Base-by-base conservation (phyloP, 1,140 invertebrate genomes). In the Vollenhovia emeryi region DNA sequence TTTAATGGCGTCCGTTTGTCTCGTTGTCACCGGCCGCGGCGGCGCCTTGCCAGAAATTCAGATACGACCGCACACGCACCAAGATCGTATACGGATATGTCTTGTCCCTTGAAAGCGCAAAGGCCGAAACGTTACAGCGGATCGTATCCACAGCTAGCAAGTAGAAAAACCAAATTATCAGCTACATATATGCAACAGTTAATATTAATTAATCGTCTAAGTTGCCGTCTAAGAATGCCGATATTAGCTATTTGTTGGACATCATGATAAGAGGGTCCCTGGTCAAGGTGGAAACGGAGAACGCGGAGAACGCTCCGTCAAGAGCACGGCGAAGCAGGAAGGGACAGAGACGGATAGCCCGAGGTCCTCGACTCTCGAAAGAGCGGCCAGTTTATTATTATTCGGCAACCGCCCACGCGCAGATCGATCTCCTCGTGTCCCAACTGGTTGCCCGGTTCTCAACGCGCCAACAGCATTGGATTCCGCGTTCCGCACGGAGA, bases 321-420 rank as follows among this genome's bases (percentile, higher is more conserved):
- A 43, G 52, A 24, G 50, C 66, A 50, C 50, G n/a, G 48, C 78
- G 78, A 82, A 62, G 69, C 78, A 82, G 78, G 78, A 82, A 85
- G 80, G 83, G 86, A 91, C 79, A 76, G 85, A 86, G 85, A 86
- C 71, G 80, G 79, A 68, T 79, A 55, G 71, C 64, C 84, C 60
- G 62, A 83, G 83, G 86, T 66, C 27, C 84, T 90, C 57, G 84
- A 84, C 73, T 85, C 57, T 82, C 75, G 86, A 83, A 73, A 84
- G 87, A 85, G 86, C 13, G 50, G 62, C 89, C 88, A 88, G 91
- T 92, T 91, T 92, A 90, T 92, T 92, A 91, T 92, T 91, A 92
- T 92, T 92, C 88, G 89, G 89, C 90, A 91, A 91, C 87, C 91
- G 92, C 91, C 91, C 91, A 92, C 91, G 89, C 89, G 84, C 82